phyloP scores from a whole-genome alignment of 37 sponge, comb jelly and placozoan genomes.

The Diacarnus erythraeanus region DNA sequence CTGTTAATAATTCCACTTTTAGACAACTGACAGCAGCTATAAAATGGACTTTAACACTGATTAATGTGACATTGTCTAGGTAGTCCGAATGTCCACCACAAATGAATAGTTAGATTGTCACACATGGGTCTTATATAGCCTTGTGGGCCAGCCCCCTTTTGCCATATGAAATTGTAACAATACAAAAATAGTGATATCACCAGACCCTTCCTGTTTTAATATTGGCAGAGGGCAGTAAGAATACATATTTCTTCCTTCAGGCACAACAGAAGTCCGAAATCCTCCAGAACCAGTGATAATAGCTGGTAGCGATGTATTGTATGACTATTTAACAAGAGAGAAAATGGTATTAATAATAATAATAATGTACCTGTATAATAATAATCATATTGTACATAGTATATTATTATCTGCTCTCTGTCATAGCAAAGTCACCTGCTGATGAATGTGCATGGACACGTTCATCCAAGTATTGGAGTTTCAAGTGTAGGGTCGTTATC shows the following conservation, averaged over 20 bases:
- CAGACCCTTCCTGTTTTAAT: too few species aligned
- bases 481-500: slow-evolving; percentile 50
- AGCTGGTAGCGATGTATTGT: neutral
- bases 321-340: neutral
- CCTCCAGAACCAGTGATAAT: neutral
- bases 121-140: too few species aligned
- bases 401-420: neutral
- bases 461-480: slow-evolving; percentile 61
- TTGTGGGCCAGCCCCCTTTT: too few species aligned
- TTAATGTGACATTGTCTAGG: too few species aligned
- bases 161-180: too few species aligned
- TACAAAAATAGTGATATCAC: too few species aligned
- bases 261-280: slow-evolving; percentile 12
- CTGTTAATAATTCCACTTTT: too few species aligned
- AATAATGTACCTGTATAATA: neutral
- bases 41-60: too few species aligned
- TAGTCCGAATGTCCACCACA: too few species aligned
- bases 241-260: neutral
- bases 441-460: slow-evolving; percentile 86
- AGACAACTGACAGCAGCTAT: too few species aligned
- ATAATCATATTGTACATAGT: neutral
- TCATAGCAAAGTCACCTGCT: slow-evolving; percentile 66
- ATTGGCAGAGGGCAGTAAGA: too few species aligned
- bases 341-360: slow-evolving; percentile 7
- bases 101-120: too few species aligned